These are phyloP conservation scores for Lucilia cuprina DNA, from an alignment of 1,140 invertebrate genomes.

Conservation along the genomic window DNA sequence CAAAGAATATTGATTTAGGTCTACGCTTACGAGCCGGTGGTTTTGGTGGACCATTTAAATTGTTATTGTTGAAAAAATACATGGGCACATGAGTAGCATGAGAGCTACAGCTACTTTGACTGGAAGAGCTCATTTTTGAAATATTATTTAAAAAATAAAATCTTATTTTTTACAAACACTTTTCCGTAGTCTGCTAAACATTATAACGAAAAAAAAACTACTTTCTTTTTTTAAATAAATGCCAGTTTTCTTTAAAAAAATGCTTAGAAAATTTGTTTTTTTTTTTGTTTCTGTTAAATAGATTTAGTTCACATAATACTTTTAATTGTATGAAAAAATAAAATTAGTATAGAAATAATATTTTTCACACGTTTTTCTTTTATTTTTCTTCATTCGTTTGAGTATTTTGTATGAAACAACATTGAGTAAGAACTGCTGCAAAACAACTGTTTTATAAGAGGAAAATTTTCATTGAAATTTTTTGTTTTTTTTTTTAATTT, in stretches of 20 bases:
- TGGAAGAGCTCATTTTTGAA: constrained; percentile 52
- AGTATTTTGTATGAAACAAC: not conserved
- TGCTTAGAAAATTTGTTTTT: not conserved
- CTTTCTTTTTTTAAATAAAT: not conserved
- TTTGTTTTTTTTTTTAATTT: not conserved
- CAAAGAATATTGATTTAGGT: constrained; percentile 52
- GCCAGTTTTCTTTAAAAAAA: not conserved
- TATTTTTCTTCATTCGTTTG: not conserved
- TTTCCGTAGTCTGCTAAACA: no score
- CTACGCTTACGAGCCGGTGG: constrained; percentile 55
- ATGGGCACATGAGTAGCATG: not conserved
- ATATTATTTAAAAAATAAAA: not conserved
- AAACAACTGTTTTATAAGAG: constrained; percentile 5
- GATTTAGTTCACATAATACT: not conserved
- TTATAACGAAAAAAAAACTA: not conserved
- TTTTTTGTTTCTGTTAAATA: not conserved
- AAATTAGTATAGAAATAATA: not conserved
- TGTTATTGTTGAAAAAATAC: constrained; percentile 28
- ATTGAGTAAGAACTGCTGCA: not conserved
- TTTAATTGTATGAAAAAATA: not conserved
- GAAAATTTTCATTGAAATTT: not conserved
- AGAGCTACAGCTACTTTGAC: constrained; percentile 48
- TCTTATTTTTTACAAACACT: not conserved
- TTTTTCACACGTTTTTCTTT: constrained; percentile 8
- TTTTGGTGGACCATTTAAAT: constrained; percentile 45